Percentiles rank a stretch among this genome's conserved stretches.
Evolutionary conservation across 1,140 invertebrate genomes (phyloP).

Genomic region (Plutomurus gul): DNA sequence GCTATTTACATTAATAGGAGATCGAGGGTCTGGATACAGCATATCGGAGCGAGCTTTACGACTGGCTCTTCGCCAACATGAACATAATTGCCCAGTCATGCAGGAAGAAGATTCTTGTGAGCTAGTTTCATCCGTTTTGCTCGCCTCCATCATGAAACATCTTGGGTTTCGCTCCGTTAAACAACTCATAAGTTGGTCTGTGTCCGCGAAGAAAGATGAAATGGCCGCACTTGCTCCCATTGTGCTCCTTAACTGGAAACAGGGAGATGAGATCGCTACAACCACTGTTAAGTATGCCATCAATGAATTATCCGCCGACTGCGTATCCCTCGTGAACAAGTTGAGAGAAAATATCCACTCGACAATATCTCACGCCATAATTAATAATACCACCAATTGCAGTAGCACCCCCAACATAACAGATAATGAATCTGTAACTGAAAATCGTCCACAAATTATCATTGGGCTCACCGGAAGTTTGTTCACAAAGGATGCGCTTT

Average conservation of each 20-base stretch:
- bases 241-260: slow-evolving; percentile 20
- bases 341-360: not conserved
- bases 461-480: slow-evolving; percentile 50
- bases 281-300: not conserved
- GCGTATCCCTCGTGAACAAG: slow-evolving; percentile 29
- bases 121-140: not conserved
- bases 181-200: slow-evolving; percentile 34
- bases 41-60: slow-evolving; percentile 28
- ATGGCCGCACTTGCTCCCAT: slow-evolving; percentile 37
- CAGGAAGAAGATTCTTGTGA: not conserved
- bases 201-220: slow-evolving; percentile 32
- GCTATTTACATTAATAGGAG: slow-evolving; percentile 15
- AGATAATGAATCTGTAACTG: not conserved
- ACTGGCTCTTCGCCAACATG: slow-evolving; percentile 27
- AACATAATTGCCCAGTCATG: slow-evolving; percentile 28
- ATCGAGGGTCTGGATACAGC: slow-evolving; percentile 41
- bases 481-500: slow-evolving; percentile 34
- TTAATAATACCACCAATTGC: too few species aligned
- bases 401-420: not conserved
- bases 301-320: slow-evolving; percentile 32
- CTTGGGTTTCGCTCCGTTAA: not conserved
- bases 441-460: not conserved
- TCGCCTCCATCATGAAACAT: slow-evolving; percentile 21
- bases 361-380: too few species aligned
- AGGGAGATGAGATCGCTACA: slow-evolving; percentile 19